Percentiles rank a stretch among this genome's conserved stretches.
These are phyloP conservation scores for Pristionchus mayeri DNA, from an alignment of 2,888 invertebrate genomes.

Conservation along the genomic window DNA sequence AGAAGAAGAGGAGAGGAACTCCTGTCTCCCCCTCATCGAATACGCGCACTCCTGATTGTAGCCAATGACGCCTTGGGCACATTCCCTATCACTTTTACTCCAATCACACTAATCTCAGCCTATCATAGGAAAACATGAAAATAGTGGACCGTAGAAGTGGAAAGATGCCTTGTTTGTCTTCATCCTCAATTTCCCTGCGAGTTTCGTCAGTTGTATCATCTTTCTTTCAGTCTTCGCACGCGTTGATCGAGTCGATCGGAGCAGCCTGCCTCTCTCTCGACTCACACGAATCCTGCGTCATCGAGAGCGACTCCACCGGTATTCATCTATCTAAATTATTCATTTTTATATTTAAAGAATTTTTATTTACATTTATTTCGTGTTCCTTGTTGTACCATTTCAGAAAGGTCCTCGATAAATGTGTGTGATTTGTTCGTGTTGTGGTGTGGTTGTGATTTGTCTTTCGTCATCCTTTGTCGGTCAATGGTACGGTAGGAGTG, in stretches of 20 bases:
- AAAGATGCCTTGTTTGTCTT: too few species aligned
- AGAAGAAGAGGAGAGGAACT: background rate
- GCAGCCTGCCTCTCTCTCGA: constrained; percentile 64
- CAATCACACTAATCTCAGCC: too few species aligned
- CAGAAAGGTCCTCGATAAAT: too few species aligned
- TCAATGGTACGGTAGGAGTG: background rate
- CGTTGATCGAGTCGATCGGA: constrained; percentile 64
- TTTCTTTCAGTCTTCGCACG: constrained; percentile 50
- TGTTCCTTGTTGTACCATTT: background rate
- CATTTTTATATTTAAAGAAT: background rate
- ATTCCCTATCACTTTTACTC: too few species aligned
- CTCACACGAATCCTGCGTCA: constrained; percentile 63
- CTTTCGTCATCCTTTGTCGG: too few species aligned
- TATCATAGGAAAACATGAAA: too few species aligned
- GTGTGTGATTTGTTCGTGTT: background rate
- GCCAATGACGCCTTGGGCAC: background rate
- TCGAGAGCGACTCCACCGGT: constrained; percentile 62
- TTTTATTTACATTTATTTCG: background rate
- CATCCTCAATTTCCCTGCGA: too few species aligned
- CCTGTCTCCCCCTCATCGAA: background rate
- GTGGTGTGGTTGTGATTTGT: background rate
- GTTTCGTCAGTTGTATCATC: too few species aligned
- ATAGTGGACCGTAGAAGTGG: too few species aligned
- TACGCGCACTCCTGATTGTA: background rate
- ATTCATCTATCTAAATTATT: too few species aligned